These are phyloP conservation scores for Penaeus indicus DNA, from an alignment of 1,140 invertebrate species.

Conservation along the genomic window DNA sequence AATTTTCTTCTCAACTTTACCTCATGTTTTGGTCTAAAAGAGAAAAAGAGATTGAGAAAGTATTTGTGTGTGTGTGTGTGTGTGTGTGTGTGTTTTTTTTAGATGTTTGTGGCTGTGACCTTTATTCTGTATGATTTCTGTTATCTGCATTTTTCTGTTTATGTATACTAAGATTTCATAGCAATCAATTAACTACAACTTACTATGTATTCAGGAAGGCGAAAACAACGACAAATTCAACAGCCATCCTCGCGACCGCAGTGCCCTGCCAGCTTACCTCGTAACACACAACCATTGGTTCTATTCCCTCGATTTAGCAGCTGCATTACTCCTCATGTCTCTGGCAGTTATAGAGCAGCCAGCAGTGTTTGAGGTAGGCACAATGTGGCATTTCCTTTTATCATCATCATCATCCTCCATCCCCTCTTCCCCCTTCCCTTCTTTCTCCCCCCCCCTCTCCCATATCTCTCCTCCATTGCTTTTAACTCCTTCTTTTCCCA, in stretches of 20 bases:
- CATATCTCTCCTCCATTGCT: too few species aligned
- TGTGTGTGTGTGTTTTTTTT: too few species aligned
- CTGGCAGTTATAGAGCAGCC: constrained; percentile 87
- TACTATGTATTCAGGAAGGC: constrained; percentile 79
- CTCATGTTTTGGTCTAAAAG: background rate
- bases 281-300: constrained; percentile 91
- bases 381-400: background rate
- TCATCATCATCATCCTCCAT: background rate
- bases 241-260: constrained; percentile 85
- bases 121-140: too few species aligned
- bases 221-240: constrained; percentile 94
- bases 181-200: background rate
- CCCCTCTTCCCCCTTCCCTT: background rate
- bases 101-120: too few species aligned
- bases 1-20: too few species aligned
- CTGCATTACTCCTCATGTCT: constrained; percentile 83
- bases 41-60: constrained; percentile 35
- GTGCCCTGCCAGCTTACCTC: constrained; percentile 88
- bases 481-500: too few species aligned
- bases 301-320: constrained; percentile 85
- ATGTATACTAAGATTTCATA: background rate
- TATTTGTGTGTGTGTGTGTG: too few species aligned
- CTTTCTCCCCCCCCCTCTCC: too few species aligned
- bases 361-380: constrained; percentile 75
- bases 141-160: background rate